Conservation (phyloP, 2,888 invertebrate species). For the Nematopogon swammerdamellus region DNA sequence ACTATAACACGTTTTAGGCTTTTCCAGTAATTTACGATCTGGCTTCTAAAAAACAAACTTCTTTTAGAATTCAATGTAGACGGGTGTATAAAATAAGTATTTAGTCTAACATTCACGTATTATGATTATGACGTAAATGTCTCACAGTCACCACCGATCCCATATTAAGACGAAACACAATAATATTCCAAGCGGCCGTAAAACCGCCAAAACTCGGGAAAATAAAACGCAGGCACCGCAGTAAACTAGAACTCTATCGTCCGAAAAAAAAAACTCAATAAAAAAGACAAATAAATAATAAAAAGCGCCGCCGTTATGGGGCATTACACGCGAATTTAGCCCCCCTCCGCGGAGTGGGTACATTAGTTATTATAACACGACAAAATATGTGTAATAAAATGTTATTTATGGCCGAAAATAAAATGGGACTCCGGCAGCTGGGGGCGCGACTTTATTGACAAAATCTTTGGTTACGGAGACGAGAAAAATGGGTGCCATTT, state of each 20-base stretch:
- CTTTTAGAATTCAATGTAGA: no score
- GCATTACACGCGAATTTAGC: conserved; percentile 34
- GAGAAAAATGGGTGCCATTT: conserved; percentile 53
- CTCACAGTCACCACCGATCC: no score
- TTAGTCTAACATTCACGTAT: no score
- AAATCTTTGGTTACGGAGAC: conserved; percentile 49
- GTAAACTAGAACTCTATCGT: not conserved
- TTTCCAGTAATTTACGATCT: no score
- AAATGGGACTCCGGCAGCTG: conserved; percentile 32
- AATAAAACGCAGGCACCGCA: not conserved
- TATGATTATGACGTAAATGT: no score
- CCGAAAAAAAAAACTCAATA: conserved; percentile 9
- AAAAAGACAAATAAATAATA: conserved; percentile 41
- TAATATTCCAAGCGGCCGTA: no score
- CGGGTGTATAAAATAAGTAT: no score
- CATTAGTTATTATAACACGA: conserved; percentile 60
- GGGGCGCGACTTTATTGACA: conserved; percentile 44
- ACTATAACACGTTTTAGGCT: no score
- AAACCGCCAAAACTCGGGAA: not conserved
- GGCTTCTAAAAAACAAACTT: no score
- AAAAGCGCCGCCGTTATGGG: conserved; percentile 31
- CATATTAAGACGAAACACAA: no score
- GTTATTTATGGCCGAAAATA: conserved; percentile 54
- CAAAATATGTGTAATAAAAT: conserved; percentile 60
- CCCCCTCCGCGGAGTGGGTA: conserved; percentile 32